Base-by-base conservation (phyloP, 2,888 invertebrate species). In the Andrena haemorrhoa region DNA sequence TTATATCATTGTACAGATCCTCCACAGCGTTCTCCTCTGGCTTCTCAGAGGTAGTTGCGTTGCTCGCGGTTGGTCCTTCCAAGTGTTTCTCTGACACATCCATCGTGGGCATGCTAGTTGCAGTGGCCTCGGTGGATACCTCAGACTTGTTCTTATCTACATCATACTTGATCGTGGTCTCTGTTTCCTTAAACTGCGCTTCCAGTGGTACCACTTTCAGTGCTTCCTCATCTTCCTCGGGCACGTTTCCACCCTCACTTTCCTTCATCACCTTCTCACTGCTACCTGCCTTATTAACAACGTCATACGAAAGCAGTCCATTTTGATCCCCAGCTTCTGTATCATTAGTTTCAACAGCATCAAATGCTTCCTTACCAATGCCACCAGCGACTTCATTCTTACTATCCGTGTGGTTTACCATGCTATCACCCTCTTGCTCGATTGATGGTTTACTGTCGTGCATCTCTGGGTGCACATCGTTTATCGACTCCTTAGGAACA, bases 1-100 rank as follows among this genome's bases (percentile, higher is more conserved):
- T 85, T 72, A 94, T 94, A 74, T 93, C 93, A 33, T 94, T 94
- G 70, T 94, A 93, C 1, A 84, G 92, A 83, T 94, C 93, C 86
- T 94, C 93, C 3, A 91, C 85, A 2, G 88, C 87, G 61, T 91
- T 92, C 61, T 91, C 91, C 64, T 91, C 91, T 2, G 86, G 75
- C 73, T 91, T 92, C 26, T 83, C 88, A 2, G 79, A 77, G 10
- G 83, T 79, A 29, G 49, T 64, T 6, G 33, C 29, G 31, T 72
- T 83, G 35, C 76, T 71, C n/a, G 49, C 29, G 4, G 7, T 8
- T 8, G 60, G 51, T 26, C 76, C 70, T 23, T 78, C 66, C 12
- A 64, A 33, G 1, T 70, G 35, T 33, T 23, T 75, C 1, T 63
- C 58, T 5, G 74, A 72, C 10, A 77, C 74, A 7, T 71, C 56